These are phyloP conservation scores for Melanotaenia nigrans DNA, from an alignment of 2,797 vertebrate species.

Conservation along the genomic window DNA sequence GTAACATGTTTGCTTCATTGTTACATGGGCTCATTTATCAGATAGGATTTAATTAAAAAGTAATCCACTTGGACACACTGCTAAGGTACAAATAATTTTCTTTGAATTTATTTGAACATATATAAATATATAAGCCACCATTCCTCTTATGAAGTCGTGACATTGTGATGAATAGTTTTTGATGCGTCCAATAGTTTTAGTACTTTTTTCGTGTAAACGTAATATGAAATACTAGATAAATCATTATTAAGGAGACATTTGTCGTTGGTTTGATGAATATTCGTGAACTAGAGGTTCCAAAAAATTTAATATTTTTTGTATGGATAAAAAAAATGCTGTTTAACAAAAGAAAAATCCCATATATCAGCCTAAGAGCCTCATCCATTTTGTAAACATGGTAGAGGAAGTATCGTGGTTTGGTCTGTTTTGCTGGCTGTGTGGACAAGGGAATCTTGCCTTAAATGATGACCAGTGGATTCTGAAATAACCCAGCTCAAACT, in stretches of 20 bases:
- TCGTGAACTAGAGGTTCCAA: too few species aligned
- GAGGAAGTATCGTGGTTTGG: background rate
- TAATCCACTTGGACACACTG: conserved; percentile 25
- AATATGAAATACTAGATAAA: too few species aligned
- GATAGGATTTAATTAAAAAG: conserved; percentile 28
- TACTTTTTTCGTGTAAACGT: background rate
- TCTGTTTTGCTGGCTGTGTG: background rate
- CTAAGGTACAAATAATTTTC: conserved; percentile 31
- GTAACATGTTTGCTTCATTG: background rate
- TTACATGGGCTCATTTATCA: background rate
- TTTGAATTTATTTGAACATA: background rate
- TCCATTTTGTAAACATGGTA: background rate
- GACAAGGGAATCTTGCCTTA: background rate
- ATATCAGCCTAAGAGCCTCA: too few species aligned
- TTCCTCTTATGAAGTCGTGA: background rate
- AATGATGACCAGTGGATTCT: background rate
- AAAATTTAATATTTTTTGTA: too few species aligned
- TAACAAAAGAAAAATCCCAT: too few species aligned
- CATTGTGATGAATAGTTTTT: background rate
- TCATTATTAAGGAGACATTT: background rate
- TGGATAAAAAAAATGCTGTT: too few species aligned
- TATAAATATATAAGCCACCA: too few species aligned
- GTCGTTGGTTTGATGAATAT: background rate
- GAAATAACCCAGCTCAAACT: background rate
- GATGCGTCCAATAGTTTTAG: background rate